Conservation (phyloP, 2,888 invertebrate genomes). For the Poecilus cupreus region DNA sequence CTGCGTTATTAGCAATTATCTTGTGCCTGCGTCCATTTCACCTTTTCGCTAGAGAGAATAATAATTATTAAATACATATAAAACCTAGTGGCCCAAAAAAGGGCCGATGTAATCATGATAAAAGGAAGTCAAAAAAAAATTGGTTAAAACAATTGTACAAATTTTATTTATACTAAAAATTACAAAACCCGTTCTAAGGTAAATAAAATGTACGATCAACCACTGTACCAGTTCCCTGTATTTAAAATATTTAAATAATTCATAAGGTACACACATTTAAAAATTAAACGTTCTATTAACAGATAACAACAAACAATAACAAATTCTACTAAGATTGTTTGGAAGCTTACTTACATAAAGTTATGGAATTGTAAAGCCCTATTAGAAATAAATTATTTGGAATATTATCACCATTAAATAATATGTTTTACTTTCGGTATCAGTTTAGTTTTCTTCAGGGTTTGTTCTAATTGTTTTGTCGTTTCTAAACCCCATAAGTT, state of each 20-base stretch:
- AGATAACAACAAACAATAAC: conserved; percentile 27
- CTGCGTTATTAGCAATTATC: too few relatives aligned
- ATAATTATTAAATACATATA: too few relatives aligned
- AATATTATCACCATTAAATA: conserved; percentile 61
- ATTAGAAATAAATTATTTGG: conserved; percentile 5
- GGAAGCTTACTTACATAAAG: conserved; percentile 5
- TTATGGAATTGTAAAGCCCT: neutral
- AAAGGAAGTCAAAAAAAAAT: neutral
- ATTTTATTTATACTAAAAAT: conserved; percentile 31
- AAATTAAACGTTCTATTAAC: neutral
- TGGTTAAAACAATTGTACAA: conserved; percentile 11
- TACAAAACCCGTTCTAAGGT: neutral
- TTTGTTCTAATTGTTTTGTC: conserved; percentile 72
- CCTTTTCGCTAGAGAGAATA: too few relatives aligned
- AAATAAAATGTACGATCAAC: neutral
- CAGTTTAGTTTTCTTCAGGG: conserved; percentile 73
- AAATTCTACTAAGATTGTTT: neutral
- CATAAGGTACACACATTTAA: conserved; percentile 7
- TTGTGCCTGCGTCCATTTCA: too few relatives aligned
- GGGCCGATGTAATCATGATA: neutral
- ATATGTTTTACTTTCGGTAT: conserved; percentile 65
- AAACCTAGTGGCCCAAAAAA: too few relatives aligned
- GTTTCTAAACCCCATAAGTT: conserved; percentile 79
- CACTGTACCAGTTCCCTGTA: conserved; percentile 8
- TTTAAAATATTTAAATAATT: neutral